A percentile compares a stretch with the other conserved stretches of the same genome.
Evolutionary conservation across 2,888 invertebrate species (phyloP).

Genomic region (Pammene fasciana): DNA sequence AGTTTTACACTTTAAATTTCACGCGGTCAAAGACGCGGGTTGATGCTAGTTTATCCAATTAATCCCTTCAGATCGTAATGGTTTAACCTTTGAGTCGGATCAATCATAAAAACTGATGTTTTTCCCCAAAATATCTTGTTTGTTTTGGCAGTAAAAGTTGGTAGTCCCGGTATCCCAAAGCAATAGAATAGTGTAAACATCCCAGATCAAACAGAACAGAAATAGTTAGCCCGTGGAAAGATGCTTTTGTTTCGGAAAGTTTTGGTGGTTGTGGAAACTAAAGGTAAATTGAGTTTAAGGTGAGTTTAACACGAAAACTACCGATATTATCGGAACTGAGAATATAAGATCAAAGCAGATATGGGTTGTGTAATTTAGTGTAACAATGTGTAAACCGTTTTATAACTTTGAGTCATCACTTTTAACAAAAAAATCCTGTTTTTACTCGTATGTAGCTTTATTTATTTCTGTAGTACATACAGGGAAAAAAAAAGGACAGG

Average conservation of each 20-base stretch:
- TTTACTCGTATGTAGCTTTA: too few relatives aligned
- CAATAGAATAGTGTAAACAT: constrained; percentile 21
- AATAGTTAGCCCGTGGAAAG: constrained; percentile 21
- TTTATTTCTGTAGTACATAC: too few relatives aligned
- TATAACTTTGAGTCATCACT: too few relatives aligned
- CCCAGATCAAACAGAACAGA: constrained; percentile 20
- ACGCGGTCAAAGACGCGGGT: too few relatives aligned
- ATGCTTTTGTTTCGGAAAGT: constrained; percentile 1
- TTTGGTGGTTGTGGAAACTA: not conserved
- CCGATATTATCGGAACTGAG: too few relatives aligned
- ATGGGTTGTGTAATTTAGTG: too few relatives aligned
- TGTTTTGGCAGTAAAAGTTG: constrained; percentile 20
- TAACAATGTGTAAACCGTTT: too few relatives aligned
- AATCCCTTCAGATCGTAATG: not conserved
- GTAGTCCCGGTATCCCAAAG: not conserved
- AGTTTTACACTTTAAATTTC: too few relatives aligned
- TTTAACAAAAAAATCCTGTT: too few relatives aligned
- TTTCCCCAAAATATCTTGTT: constrained; percentile 26
- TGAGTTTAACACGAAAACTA: not conserved
- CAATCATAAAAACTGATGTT: not conserved
- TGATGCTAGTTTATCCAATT: too few relatives aligned
- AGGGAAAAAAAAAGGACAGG: too few relatives aligned
- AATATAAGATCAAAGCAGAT: not conserved
- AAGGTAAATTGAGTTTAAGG: not conserved
- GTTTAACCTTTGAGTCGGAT: not conserved